Evolutionary conservation across 2,113 vertebrate species (phyloP), one percentile per base, ranked within the genome.

Genomic region (Charina bottae): DNA sequence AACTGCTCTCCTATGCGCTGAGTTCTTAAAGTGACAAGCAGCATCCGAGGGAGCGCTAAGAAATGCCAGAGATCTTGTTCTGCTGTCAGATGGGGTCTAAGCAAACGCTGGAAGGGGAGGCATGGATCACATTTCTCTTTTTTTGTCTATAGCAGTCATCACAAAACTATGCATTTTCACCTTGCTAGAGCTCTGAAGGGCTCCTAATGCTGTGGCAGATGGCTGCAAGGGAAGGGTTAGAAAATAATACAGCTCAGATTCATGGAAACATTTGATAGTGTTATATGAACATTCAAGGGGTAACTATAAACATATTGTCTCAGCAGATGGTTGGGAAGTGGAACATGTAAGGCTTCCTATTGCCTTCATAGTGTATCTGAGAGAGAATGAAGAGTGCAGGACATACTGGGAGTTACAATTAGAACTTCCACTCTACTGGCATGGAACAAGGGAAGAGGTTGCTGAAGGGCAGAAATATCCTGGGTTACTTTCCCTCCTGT

Each of bases 301-400:
- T 60, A 90, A 64, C 59, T 64, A 64, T 33, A 37, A 91, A 85
- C 59, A 54, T 91, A 64, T 54, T 91, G 90, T 85, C 83, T 85
- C 49, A 91, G 83, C 46, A 91, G 83, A 83, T 85, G 90, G 28
- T 60, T 86, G 46, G 58, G 60, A 91, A 91, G 58, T 84, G 37
- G 58, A 86, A 64, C 62, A 59, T 23, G 26, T 68, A 83, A 53
- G 37, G 26, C 54, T 83, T 83, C 37, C 12, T 19, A 78, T 12
- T 24, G 83, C 58, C 19, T 90, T 90, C 46, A 83, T 4, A 21
- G 26, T 24, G 72, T 42, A 60, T 33, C 42, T 26, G 5, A 24
- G 26, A 83, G 54, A 59, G 37, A 85, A 84, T 28, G 42, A 13
- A 62, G 37, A 23, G 28, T 53, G 56, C 17, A 53, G 5, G 42